Conservation (phyloP, 2,113 vertebrate species). For the Choloepus hoffmanni region DNA sequence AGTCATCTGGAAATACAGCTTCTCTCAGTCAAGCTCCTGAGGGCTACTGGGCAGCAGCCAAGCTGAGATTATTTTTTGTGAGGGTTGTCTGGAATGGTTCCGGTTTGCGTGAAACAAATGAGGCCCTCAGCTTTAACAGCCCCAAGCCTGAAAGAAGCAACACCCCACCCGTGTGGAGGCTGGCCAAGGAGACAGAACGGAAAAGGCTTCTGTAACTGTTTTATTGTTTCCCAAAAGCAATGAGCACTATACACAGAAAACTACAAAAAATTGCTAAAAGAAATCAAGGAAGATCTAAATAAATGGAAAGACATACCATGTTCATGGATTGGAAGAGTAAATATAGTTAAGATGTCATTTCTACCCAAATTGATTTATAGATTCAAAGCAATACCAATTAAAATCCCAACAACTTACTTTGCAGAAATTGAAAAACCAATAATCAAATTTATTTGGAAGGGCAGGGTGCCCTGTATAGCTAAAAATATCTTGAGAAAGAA, state of each 20-base stretch:
- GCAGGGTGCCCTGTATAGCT: no score
- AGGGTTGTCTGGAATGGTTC: background rate
- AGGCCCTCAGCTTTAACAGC: background rate
- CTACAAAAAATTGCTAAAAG: no score
- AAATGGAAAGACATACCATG: no score
- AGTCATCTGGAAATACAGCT: background rate
- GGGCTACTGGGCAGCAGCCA: background rate
- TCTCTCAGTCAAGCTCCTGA: background rate
- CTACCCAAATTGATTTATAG: no score
- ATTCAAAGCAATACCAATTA: no score
- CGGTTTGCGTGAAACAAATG: background rate
- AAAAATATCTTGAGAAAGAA: no score
- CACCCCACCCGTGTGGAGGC: accelerated
- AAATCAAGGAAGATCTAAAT: no score
- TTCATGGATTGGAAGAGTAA: no score
- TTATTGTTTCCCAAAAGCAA: background rate
- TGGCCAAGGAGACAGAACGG: background rate
- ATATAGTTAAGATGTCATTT: no score
- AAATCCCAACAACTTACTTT: no score
- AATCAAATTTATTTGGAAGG: no score
- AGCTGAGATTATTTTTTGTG: background rate
- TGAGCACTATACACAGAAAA: background rate
- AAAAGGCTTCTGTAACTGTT: background rate
- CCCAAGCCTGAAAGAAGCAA: background rate
- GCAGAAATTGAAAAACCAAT: no score